These are phyloP conservation scores for Leptoclinus maculatus DNA, from an alignment of 2,797 vertebrate species.

Conservation along the genomic window DNA sequence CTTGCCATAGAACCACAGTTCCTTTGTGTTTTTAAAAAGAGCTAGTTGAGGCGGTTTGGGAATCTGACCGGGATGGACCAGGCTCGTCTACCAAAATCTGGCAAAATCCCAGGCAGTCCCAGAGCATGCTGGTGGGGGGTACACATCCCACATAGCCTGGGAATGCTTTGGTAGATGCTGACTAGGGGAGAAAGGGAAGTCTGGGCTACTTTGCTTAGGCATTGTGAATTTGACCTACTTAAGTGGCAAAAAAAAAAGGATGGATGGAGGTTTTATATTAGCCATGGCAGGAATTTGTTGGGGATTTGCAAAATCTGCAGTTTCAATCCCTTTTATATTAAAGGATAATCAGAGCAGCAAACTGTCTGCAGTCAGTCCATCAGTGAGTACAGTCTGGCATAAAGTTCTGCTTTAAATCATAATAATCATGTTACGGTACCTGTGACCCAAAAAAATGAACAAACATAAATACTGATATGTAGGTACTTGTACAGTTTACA, in stretches of 20 bases:
- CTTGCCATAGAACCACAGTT: neutral
- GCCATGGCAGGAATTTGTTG: neutral
- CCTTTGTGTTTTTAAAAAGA: neutral
- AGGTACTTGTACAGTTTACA: neutral
- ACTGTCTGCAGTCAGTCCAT: neutral
- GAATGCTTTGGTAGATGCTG: constrained; percentile 4
- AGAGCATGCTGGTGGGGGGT: constrained; percentile 3
- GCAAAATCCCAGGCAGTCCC: neutral
- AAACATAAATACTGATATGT: neutral
- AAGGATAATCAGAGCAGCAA: constrained; percentile 8
- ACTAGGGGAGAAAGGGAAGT: neutral
- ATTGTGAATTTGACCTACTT: constrained; percentile 13
- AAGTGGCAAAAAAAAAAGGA: neutral
- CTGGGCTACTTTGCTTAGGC: neutral
- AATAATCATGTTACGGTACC: neutral
- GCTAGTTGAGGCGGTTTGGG: neutral
- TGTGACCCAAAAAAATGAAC: neutral
- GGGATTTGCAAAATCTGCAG: constrained; percentile 11
- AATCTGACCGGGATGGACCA: constrained; percentile 11
- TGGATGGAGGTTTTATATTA: neutral
- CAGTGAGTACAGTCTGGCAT: constrained; percentile 5
- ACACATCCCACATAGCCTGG: neutral
- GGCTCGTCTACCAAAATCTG: constrained; percentile 3
- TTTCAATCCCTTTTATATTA: constrained; percentile 8
- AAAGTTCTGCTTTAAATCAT: constrained; percentile 1